phyloP scores from a whole-genome alignment of 30 jellyfish, hydroid and myxozoan genomes.

The Clytia hemisphaerica region DNA sequence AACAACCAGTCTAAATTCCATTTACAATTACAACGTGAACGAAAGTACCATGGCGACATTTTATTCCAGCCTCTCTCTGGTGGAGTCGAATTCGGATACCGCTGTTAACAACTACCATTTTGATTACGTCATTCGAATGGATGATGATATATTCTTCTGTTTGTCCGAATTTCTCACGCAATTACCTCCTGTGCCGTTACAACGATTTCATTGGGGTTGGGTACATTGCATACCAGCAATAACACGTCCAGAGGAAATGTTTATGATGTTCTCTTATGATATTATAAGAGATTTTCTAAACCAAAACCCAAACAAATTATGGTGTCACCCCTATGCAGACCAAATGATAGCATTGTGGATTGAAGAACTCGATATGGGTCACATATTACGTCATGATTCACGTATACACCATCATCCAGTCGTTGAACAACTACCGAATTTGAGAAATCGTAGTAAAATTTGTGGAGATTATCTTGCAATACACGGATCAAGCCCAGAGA shows the following conservation, averaged over 20 bases:
- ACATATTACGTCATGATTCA: conserved; percentile 21
- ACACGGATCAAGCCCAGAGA: conserved; percentile 81
- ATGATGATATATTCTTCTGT: conserved; percentile 77
- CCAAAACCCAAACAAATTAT: conserved; percentile 21
- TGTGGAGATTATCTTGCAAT: conserved; percentile 62
- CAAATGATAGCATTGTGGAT: conserved; percentile 47
- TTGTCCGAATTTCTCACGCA: conserved; percentile 29
- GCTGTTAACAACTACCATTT: conserved; percentile 55
- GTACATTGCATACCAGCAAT: conserved; percentile 19
- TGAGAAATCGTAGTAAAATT: conserved; percentile 11
- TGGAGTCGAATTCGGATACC: conserved; percentile 74
- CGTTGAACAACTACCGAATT: not conserved
- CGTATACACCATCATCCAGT: conserved; percentile 48
- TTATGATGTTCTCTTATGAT: conserved; percentile 28
- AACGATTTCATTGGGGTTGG: conserved; percentile 40
- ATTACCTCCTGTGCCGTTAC: conserved; percentile 15
- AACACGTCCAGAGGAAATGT: conserved; percentile 39
- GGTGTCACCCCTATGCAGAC: conserved; percentile 46
- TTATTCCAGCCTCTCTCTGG: conserved; percentile 50
- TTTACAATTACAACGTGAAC: too few species aligned
- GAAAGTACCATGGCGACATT: conserved; percentile 30
- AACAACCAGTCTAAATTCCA: too few species aligned
- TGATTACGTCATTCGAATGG: conserved; percentile 71
- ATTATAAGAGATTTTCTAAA: conserved; percentile 11
- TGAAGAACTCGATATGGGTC: not conserved